Evolutionary conservation across 2,113 vertebrate genomes (phyloP).

Genomic region (Hemichromis elongatus): DNA sequence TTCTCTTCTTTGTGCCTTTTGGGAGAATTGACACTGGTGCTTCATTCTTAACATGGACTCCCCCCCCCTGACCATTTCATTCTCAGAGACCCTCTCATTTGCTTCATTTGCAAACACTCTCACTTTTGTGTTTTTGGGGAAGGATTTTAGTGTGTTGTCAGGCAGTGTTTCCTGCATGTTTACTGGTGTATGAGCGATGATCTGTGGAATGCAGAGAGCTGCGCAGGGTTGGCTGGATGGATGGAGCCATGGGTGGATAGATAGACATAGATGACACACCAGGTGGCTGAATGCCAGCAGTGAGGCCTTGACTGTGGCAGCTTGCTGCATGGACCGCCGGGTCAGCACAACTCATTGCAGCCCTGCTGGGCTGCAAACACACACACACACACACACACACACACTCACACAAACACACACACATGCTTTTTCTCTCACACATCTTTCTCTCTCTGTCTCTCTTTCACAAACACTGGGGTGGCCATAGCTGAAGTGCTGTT

Average conservation of each 20-base stretch:
- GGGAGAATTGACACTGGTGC: constrained; percentile 41
- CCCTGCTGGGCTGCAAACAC: neutral
- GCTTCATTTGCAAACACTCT: neutral
- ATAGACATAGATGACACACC: constrained; percentile 46
- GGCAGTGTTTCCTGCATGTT: neutral
- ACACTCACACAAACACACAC: neutral
- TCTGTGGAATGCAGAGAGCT: constrained; percentile 38
- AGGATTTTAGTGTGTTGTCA: neutral
- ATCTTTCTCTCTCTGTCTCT: neutral
- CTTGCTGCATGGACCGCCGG: constrained; percentile 52
- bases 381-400: neutral
- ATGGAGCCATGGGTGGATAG: constrained; percentile 19
- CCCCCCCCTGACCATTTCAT: neutral
- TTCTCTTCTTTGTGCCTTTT: neutral
- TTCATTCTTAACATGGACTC: constrained; percentile 38
- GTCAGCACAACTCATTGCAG: constrained; percentile 70
- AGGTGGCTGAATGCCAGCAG: constrained; percentile 67
- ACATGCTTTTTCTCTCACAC: neutral
- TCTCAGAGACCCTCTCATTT: neutral
- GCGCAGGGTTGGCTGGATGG: neutral
- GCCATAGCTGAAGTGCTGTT: constrained; percentile 62
- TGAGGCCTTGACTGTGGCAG: constrained; percentile 53
- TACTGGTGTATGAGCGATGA: neutral
- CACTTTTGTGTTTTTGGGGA: neutral
- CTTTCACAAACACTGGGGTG: constrained; percentile 17